These are phyloP conservation scores for Plecturocebus donacophilus DNA, from an alignment of 2,113 vertebrate genomes.

Conservation along the genomic window DNA sequence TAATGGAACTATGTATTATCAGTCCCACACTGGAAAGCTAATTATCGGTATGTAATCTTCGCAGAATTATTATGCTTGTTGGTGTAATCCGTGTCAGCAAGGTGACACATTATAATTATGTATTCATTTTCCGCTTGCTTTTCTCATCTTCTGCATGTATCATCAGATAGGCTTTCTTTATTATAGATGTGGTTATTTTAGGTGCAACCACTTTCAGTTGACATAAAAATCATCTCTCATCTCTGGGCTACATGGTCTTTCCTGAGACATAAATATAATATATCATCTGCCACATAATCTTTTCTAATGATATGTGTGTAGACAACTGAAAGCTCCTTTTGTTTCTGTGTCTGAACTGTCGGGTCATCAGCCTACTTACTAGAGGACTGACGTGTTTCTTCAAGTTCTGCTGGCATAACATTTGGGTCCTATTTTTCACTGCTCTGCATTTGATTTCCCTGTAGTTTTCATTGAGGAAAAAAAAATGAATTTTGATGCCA, in stretches of 20 bases:
- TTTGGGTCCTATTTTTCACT: neutral
- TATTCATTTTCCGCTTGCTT: constrained; percentile 55
- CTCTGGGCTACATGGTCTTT: neutral
- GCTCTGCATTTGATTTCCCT: neutral
- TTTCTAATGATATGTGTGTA: neutral
- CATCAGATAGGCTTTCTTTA: constrained; percentile 51
- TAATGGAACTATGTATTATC: constrained; percentile 56
- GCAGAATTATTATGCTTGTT: constrained; percentile 63
- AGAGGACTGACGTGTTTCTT: neutral
- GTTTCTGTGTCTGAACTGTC: neutral
- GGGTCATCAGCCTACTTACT: neutral
- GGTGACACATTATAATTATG: constrained; percentile 62
- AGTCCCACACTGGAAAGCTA: constrained; percentile 46
- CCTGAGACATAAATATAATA: neutral
- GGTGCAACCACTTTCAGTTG: constrained; percentile 32
- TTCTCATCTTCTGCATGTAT: constrained; percentile 20
- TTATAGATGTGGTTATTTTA: constrained; percentile 53
- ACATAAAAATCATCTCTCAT: constrained; percentile 18
- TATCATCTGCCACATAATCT: neutral
- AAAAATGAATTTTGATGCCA: constrained; percentile 10
- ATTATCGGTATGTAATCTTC: constrained; percentile 55
- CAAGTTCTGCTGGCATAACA: neutral
- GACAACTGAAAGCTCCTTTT: neutral
- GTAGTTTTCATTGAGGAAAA: neutral
- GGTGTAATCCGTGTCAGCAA: constrained; percentile 50